Percentiles rank a stretch among this genome's conserved stretches.
Evolutionary conservation across 2,888 invertebrate species (phyloP).

Genomic region (Cheilosia scutellata): DNA sequence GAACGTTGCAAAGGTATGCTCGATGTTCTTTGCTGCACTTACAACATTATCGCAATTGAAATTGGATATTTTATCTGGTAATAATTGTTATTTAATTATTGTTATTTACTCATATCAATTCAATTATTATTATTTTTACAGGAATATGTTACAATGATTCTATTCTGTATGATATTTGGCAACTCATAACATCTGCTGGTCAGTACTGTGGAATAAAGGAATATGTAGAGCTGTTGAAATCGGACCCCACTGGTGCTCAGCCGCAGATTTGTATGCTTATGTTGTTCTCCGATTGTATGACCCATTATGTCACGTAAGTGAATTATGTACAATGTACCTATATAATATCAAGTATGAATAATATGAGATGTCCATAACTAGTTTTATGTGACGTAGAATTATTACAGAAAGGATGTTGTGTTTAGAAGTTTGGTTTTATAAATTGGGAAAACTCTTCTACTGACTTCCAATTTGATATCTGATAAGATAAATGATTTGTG

Average conservation of each 20-base stretch:
- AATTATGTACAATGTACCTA: neutral
- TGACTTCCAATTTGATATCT: too few species aligned
- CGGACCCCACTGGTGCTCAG: conserved; percentile 91
- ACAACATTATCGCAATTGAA: conserved; percentile 95
- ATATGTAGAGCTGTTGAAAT: conserved; percentile 92
- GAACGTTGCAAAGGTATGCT: conserved; percentile 93
- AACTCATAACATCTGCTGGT: conserved; percentile 94
- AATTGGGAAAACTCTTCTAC: too few species aligned
- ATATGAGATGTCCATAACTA: too few species aligned
- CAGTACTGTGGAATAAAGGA: conserved; percentile 95
- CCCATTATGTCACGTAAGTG: conserved; percentile 97
- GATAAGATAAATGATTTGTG: too few species aligned
- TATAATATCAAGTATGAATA: too few species aligned
- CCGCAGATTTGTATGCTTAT: conserved; percentile 97
- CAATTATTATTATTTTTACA: conserved; percentile 80
- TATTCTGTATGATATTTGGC: conserved; percentile 95
- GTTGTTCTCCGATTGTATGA: conserved; percentile 97
- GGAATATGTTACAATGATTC: conserved; percentile 97
- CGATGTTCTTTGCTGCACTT: conserved; percentile 95
- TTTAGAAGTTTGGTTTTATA: too few species aligned
- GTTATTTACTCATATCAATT: conserved; percentile 26
- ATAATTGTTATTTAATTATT: conserved; percentile 15
- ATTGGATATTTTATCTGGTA: conserved; percentile 96
- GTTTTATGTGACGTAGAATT: too few species aligned
- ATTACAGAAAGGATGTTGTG: too few species aligned